phyloP scores from a whole-genome alignment of 2,888 invertebrate species.

The Synergus umbraculus region DNA sequence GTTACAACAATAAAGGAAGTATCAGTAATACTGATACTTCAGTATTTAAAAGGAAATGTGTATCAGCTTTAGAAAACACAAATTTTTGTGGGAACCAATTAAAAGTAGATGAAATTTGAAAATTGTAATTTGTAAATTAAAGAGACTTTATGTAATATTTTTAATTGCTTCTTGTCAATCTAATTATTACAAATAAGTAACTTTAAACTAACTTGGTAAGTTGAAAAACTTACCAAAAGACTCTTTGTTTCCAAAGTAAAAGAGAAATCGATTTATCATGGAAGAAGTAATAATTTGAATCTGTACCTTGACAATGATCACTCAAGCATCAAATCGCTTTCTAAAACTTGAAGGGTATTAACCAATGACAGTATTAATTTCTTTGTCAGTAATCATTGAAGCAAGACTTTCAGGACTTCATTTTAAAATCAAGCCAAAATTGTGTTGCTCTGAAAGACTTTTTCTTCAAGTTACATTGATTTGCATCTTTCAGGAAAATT shows the following conservation, averaged over 20 bases:
- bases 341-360: not conserved
- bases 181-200: too few species aligned
- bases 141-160: not conserved
- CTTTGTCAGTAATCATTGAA: not conserved
- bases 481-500: not conserved
- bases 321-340: constrained; percentile 1
- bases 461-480: not conserved
- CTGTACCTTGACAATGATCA: not conserved
- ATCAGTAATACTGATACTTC: too few species aligned
- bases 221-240: too few species aligned
- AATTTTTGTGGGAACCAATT: too few species aligned
- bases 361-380: not conserved
- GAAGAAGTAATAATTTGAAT: not conserved
- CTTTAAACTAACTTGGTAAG: too few species aligned
- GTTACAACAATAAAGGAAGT: too few species aligned
- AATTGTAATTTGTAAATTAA: not conserved
- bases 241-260: not conserved
- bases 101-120: too few species aligned
- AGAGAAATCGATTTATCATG: not conserved
- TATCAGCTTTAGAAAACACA: too few species aligned
- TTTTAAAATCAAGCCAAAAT: not conserved
- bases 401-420: not conserved
- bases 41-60: too few species aligned
- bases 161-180: too few species aligned
- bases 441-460: not conserved